phyloP scores from a whole-genome alignment of 2,113 vertebrate species.

The Gymnogyps californianus region DNA sequence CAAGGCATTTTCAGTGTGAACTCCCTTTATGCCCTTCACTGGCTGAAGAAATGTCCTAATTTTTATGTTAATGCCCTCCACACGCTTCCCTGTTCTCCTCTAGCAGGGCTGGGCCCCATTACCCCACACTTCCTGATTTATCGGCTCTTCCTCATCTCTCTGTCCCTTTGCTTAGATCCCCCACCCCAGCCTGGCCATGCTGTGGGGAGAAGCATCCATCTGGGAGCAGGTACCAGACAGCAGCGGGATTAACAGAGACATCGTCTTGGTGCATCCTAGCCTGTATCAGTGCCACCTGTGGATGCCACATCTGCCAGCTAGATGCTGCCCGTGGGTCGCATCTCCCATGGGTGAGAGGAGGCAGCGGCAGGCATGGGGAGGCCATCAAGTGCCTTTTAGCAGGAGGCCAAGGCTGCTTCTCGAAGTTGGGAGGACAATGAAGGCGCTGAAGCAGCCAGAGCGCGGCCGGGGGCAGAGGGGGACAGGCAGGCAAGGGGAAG shows the following conservation, averaged over 20 bases:
- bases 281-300: background rate
- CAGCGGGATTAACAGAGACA: background rate
- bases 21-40: background rate
- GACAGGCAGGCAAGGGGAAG: slow-evolving; percentile 54
- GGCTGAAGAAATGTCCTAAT: background rate
- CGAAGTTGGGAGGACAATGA: slow-evolving; percentile 23
- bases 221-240: background rate
- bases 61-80: background rate
- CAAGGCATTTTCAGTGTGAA: background rate
- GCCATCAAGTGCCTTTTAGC: background rate
- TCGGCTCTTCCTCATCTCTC: background rate
- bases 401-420: slow-evolving; percentile 17
- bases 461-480: slow-evolving; percentile 38
- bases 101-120: background rate
- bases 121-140: background rate
- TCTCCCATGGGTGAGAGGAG: background rate
- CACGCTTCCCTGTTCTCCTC: accelerated
- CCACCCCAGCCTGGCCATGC: background rate
- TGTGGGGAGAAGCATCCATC: background rate
- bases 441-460: slow-evolving; percentile 51
- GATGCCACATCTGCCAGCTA: background rate
- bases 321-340: too few relatives aligned
- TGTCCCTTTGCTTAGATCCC: background rate
- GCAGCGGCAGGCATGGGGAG: background rate
- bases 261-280: accelerated